Evolutionary conservation across 2,888 invertebrate species (phyloP), one percentile per base, ranked within the genome.

Genomic region (Beris chalybata): DNA sequence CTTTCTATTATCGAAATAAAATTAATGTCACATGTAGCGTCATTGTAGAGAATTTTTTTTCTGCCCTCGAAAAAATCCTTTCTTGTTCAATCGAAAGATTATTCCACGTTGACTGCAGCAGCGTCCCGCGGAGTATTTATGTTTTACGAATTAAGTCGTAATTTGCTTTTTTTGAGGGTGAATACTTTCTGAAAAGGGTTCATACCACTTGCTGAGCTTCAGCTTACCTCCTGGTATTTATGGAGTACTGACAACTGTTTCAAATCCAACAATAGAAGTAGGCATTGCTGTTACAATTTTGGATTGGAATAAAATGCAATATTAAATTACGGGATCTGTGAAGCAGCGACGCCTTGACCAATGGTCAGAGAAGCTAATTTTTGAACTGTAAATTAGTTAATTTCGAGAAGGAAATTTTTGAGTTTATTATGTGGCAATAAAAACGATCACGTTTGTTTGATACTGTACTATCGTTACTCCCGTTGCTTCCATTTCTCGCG

Each of bases 101-200:
- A 59, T 50, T 32, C 38, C 22, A 12, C 9, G 61, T 50, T 50
- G 12, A 12, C 50, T 52, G 32, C 59, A 59, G 32, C 64, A 54
- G 57, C 48, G 44, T 56, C 68, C 68, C 57, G 65, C 48, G 52
- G 66, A 53, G 68, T 68, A 68, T 68, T 68, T 68, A 68, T 68
- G 66, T 68, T 68, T 68, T 61, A 61, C 56, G 68, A 66, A 68
- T 68, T 68, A 68, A 68, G 65, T 65, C 54, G 65, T 63, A 68
- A 68, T 68, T 66, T 68, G 55, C n/a, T 50, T 53, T 44, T 55
- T 54, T 15, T 59, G 54, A 47, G 59, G 65, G 68, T 65, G 47
- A 52, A 44, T 15, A 30, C 38, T 64, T 59, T 54, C 29, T 4
- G 22, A 52, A 61, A 61, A 61, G 61, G 61, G 61, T 61, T 61